phyloP scores from a whole-genome alignment of 2,888 invertebrate genomes.

The Hypselothyrea guttata region DNA sequence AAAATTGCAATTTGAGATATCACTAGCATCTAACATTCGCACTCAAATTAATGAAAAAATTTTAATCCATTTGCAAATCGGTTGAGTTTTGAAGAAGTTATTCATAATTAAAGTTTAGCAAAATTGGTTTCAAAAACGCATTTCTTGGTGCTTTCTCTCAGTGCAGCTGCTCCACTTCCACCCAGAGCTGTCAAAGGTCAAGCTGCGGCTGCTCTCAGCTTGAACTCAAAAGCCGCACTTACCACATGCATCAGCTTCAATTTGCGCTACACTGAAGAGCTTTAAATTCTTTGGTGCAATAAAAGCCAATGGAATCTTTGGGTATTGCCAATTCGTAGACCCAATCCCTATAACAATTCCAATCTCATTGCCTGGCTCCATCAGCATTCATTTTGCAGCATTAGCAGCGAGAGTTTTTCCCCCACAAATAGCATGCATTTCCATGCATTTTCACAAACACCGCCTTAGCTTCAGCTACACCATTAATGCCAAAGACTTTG shows the following conservation, averaged over 20 bases:
- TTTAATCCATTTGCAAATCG: no score
- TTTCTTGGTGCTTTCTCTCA: no score
- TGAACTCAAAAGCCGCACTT: conserved; percentile 13
- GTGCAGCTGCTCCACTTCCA: conserved; percentile 50
- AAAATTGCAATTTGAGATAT: no score
- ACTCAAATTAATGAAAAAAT: no score
- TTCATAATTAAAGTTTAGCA: no score
- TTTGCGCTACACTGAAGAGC: conserved; percentile 37
- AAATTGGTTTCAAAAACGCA: no score
- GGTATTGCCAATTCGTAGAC: conserved; percentile 9
- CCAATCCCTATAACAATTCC: conserved; percentile 34
- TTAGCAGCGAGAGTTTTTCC: conserved; percentile 43
- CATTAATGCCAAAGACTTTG: conserved; percentile 53
- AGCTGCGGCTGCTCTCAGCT: conserved; percentile 21
- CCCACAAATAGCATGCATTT: conserved; percentile 68
- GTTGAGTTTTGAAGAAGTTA: no score
- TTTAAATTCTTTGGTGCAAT: conserved; percentile 33
- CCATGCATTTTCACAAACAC: conserved; percentile 63
- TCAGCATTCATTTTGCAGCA: conserved; percentile 52
- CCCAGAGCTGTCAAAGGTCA: conserved; percentile 49
- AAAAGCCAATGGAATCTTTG: conserved; percentile 28
- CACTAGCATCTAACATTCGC: no score
- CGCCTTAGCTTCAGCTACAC: conserved; percentile 28
- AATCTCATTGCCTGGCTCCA: conserved; percentile 24
- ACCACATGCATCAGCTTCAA: conserved; percentile 12